Conservation (phyloP, 2,797 vertebrate species). For the Notamacropus eugenii region DNA sequence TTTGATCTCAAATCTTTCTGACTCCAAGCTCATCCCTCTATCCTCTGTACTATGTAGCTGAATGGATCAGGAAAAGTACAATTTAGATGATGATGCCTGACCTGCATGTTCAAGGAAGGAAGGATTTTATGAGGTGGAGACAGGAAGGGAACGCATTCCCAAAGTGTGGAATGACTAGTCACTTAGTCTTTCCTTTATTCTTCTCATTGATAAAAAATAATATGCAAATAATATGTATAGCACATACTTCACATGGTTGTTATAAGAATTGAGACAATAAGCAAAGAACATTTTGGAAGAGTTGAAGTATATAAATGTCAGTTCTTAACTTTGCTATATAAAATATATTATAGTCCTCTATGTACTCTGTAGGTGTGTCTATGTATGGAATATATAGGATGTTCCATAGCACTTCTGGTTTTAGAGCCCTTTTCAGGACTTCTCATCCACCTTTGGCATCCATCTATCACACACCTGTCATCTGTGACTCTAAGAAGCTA, state of each 20-base stretch:
- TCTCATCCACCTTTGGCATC: neutral
- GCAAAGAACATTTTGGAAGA: neutral
- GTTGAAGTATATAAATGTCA: neutral
- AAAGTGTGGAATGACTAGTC: neutral
- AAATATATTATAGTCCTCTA: neutral
- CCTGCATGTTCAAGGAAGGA: neutral
- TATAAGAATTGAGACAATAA: neutral
- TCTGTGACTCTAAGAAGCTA: neutral
- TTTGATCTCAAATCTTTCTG: neutral
- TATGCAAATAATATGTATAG: neutral
- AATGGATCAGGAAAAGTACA: neutral
- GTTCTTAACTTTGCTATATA: neutral
- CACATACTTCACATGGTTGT: neutral
- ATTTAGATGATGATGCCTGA: neutral
- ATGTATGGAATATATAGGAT: neutral
- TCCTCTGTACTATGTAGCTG: neutral
- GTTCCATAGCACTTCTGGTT: neutral
- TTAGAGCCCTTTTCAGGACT: neutral
- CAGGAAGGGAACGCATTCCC: neutral
- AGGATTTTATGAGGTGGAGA: neutral
- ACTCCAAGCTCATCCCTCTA: neutral
- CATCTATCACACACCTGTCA: neutral
- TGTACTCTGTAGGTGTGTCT: neutral
- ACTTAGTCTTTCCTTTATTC: neutral
- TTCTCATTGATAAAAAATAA: neutral